Evolutionary conservation across 2,888 invertebrate species (phyloP).

Genomic region (Meteorus colon): DNA sequence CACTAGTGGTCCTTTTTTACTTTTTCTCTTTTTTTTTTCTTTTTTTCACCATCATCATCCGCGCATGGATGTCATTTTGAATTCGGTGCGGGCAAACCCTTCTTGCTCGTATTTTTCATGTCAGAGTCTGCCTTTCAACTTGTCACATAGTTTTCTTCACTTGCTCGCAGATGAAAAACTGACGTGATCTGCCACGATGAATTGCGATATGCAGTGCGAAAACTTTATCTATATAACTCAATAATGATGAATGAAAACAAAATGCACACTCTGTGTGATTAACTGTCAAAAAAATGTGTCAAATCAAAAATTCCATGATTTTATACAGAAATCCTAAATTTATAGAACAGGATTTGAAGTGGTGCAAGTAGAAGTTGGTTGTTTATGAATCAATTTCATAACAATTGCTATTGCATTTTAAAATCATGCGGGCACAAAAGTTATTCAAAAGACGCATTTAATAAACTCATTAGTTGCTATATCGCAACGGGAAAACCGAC

Average conservation of each 20-base stretch:
- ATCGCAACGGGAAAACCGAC: not conserved
- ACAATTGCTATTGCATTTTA: no score
- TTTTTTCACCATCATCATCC: constrained; percentile 25
- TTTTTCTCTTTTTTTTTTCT: constrained; percentile 27
- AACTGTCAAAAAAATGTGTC: constrained; percentile 3
- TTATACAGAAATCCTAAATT: no score
- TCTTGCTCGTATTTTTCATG: constrained; percentile 40
- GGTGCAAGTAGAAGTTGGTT: no score
- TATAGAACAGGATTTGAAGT: no score
- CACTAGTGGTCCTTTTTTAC: not conserved
- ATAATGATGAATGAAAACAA: constrained; percentile 35
- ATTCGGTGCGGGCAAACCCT: not conserved
- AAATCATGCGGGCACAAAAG: no score
- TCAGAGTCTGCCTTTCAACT: constrained; percentile 35
- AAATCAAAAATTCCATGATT: no score
- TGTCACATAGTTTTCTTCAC: constrained; percentile 36
- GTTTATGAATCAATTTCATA: no score
- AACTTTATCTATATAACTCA: constrained; percentile 20
- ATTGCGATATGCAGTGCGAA: constrained; percentile 24
- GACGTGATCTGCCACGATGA: constrained; percentile 37
- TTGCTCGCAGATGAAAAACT: constrained; percentile 17
- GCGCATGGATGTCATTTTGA: constrained; percentile 14
- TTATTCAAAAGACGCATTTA: no score
- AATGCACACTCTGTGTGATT: constrained; percentile 3
- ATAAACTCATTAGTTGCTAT: no score